Evolutionary conservation across 1,140 invertebrate species (phyloP).

Genomic region (Drosophila pruinosa): DNA sequence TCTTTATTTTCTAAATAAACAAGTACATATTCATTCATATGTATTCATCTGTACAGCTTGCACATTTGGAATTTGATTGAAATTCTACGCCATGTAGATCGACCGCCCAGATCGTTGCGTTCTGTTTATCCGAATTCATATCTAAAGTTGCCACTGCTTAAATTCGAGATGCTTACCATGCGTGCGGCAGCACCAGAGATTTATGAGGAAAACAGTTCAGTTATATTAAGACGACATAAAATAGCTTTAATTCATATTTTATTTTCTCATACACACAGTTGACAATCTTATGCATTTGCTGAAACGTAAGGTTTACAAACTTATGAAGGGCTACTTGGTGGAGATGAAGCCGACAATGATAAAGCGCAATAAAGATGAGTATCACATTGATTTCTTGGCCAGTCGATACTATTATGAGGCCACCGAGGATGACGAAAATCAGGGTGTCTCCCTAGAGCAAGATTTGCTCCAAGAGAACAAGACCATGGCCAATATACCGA

Average conservation of each 20-base stretch:
- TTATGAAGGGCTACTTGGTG: constrained; percentile 71
- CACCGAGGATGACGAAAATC: constrained; percentile 29
- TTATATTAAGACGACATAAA: background rate
- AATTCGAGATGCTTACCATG: constrained; percentile 77
- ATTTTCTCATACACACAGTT: constrained; percentile 35
- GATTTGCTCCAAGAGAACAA: constrained; percentile 66
- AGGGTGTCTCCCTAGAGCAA: constrained; percentile 35
- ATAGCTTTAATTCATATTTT: background rate
- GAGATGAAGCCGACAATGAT: constrained; percentile 51
- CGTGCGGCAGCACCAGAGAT: constrained; percentile 66
- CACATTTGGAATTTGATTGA: constrained; percentile 71
- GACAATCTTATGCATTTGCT: constrained; percentile 65
- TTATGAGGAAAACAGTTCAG: constrained; percentile 76
- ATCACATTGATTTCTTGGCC: constrained; percentile 64
- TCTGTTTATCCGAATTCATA: constrained; percentile 71
- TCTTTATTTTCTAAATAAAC: too few relatives aligned
- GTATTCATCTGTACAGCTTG: constrained; percentile 31
- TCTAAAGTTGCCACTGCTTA: constrained; percentile 70
- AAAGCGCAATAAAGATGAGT: constrained; percentile 54
- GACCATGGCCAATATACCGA: constrained; percentile 66
- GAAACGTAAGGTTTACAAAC: constrained; percentile 67
- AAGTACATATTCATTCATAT: background rate
- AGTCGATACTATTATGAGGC: constrained; percentile 45
- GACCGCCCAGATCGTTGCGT: constrained; percentile 50
- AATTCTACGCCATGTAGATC: constrained; percentile 69